A percentile compares a stretch with the other conserved stretches of the same genome.
Conservation (phyloP, 2,888 invertebrate species). For the Microchrysa polita region DNA sequence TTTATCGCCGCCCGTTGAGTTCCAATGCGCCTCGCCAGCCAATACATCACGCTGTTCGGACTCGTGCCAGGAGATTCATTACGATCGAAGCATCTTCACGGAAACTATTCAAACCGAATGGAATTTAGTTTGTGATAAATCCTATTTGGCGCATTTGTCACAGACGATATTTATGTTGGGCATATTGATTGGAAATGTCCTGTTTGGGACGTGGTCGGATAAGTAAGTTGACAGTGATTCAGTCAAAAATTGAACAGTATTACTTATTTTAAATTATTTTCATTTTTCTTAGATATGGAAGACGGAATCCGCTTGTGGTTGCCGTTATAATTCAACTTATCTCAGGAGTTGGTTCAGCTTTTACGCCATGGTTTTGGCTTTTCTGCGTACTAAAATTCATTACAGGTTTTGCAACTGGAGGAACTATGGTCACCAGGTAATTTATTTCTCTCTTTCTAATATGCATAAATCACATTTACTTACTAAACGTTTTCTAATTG, state of each 20-base stretch:
- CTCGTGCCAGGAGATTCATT: slow-evolving; percentile 69
- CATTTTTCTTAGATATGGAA: slow-evolving; percentile 70
- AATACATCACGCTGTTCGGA: slow-evolving; percentile 61
- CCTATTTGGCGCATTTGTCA: slow-evolving; percentile 74
- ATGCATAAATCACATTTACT: not conserved
- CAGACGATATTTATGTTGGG: slow-evolving; percentile 81
- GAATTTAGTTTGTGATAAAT: slow-evolving; percentile 75
- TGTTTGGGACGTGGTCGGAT: slow-evolving; percentile 78
- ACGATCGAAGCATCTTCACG: slow-evolving; percentile 71
- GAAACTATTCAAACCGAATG: slow-evolving; percentile 78
- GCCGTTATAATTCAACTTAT: slow-evolving; percentile 76
- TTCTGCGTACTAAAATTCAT: slow-evolving; percentile 75
- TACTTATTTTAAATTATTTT: not conserved
- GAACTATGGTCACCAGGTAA: slow-evolving; percentile 75
- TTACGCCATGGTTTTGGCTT: slow-evolving; percentile 71
- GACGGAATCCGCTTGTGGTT: slow-evolving; percentile 74
- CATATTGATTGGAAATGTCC: slow-evolving; percentile 75
- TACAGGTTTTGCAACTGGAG: slow-evolving; percentile 78
- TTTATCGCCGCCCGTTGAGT: slow-evolving; percentile 73
- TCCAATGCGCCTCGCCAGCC: slow-evolving; percentile 64
- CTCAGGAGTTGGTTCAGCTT: slow-evolving; percentile 75
- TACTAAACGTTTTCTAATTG: not conserved
- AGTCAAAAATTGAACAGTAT: not conserved
- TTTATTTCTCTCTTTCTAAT: not conserved
- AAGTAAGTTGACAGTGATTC: slow-evolving; percentile 68